These are phyloP conservation scores for Anastatus disparis DNA, from an alignment of 1,140 invertebrate species.

Conservation along the genomic window DNA sequence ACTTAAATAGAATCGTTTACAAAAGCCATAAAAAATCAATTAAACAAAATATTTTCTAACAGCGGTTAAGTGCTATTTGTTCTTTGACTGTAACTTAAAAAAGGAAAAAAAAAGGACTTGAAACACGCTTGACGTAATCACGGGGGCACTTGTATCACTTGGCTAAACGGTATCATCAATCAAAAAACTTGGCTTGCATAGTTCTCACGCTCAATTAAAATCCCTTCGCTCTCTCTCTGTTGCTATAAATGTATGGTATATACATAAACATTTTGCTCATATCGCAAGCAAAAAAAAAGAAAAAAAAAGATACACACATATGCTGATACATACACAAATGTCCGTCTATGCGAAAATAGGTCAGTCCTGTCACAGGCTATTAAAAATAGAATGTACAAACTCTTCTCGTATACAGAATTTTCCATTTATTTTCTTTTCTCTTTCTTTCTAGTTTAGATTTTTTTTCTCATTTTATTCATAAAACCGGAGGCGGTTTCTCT, in stretches of 20 bases:
- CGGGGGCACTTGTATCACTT: not conserved
- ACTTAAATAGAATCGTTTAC: too few relatives aligned
- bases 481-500: too few relatives aligned
- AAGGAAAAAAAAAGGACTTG: not conserved
- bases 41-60: too few relatives aligned
- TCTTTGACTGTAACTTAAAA: too few relatives aligned
- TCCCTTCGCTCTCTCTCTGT: not conserved
- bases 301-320: too few relatives aligned
- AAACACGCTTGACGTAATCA: not conserved
- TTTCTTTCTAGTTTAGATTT: not conserved
- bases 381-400: not conserved
- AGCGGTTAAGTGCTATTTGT: too few relatives aligned
- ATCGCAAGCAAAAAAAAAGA: too few relatives aligned
- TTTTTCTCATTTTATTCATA: not conserved
- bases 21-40: too few relatives aligned
- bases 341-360: not conserved
- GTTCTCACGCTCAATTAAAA: conserved; percentile 27
- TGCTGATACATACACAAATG: not conserved
- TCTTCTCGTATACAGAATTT: not conserved
- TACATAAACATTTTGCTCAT: too few relatives aligned
- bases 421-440: not conserved
- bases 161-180: conserved; percentile 7
- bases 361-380: conserved; percentile 2
- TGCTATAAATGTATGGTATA: too few relatives aligned
- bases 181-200: conserved; percentile 3